These are phyloP conservation scores for Myotis davidii DNA, from an alignment of 2,113 vertebrate genomes.

Conservation along the genomic window DNA sequence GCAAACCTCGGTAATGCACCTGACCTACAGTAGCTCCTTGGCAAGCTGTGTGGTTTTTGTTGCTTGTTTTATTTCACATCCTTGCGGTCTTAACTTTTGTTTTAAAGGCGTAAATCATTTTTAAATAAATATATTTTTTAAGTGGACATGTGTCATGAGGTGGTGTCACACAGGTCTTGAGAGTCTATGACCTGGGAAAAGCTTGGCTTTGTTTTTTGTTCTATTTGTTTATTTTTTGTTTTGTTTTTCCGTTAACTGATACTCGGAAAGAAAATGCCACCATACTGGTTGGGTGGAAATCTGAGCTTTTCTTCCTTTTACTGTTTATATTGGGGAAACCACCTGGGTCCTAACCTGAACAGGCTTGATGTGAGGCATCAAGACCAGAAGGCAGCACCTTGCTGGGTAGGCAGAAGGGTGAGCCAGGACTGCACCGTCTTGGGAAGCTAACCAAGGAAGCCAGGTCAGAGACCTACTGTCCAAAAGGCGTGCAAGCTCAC, in stretches of 20 bases:
- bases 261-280: not conserved
- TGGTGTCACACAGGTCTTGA: not conserved
- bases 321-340: not conserved
- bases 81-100: not conserved
- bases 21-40: not conserved
- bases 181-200: not conserved
- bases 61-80: slow-evolving; percentile 4
- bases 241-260: not conserved
- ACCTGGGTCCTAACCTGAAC: not conserved
- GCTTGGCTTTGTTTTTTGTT: not conserved
- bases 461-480: not conserved
- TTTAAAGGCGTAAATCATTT: not conserved
- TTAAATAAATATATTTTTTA: not conserved
- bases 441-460: not conserved
- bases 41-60: not conserved
- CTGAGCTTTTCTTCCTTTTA: not conserved
- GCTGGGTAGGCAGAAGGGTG: not conserved
- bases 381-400: not conserved
- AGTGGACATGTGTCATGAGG: not conserved
- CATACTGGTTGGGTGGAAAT: too few species aligned
- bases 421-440: too few species aligned
- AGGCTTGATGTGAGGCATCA: not conserved
- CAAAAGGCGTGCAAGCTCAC: not conserved
- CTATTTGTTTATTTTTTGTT: too few species aligned
- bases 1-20: not conserved